Percentiles rank a stretch among this genome's conserved stretches.
Evolutionary conservation across 2,113 vertebrate genomes (phyloP).

Genomic region (Brachyistius frenatus): DNA sequence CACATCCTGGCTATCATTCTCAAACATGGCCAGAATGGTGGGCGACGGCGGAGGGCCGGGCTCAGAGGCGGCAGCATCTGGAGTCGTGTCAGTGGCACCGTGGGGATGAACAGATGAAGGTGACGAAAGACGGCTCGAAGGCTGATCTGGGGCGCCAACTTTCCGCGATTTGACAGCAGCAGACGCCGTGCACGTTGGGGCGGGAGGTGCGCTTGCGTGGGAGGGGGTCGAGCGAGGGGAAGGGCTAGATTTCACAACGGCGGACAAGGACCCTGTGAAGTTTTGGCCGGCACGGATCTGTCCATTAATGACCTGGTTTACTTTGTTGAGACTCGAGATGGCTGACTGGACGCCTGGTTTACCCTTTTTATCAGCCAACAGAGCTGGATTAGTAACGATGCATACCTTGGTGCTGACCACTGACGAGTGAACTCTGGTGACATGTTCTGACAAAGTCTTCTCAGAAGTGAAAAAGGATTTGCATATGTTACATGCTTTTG

Average conservation of each 20-base stretch:
- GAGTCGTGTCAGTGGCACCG: background rate
- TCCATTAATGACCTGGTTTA: slow-evolving; percentile 43
- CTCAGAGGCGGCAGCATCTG: background rate
- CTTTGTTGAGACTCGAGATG: background rate
- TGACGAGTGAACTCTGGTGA: slow-evolving; percentile 62
- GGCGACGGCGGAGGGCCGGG: background rate
- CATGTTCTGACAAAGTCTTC: slow-evolving; percentile 50
- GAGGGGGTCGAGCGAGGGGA: background rate
- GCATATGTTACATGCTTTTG: slow-evolving; percentile 62
- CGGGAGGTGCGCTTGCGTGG: background rate
- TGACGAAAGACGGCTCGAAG: background rate
- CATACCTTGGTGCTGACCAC: slow-evolving; percentile 64
- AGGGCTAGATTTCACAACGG: background rate
- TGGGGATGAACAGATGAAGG: background rate
- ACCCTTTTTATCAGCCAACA: background rate
- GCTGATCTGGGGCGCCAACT: background rate
- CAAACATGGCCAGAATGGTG: slow-evolving; percentile 73
- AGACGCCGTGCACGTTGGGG: background rate
- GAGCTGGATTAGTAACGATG: slow-evolving; percentile 43
- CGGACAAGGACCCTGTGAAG: background rate
- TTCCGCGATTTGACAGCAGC: background rate
- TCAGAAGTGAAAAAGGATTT: slow-evolving; percentile 61
- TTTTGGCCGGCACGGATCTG: background rate
- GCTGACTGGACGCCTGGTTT: background rate
- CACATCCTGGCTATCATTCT: slow-evolving; percentile 69